Percentiles rank a stretch among this genome's conserved stretches.
Evolutionary conservation across 2,797 vertebrate genomes (phyloP).

Genomic region (Aratinga solstitialis): DNA sequence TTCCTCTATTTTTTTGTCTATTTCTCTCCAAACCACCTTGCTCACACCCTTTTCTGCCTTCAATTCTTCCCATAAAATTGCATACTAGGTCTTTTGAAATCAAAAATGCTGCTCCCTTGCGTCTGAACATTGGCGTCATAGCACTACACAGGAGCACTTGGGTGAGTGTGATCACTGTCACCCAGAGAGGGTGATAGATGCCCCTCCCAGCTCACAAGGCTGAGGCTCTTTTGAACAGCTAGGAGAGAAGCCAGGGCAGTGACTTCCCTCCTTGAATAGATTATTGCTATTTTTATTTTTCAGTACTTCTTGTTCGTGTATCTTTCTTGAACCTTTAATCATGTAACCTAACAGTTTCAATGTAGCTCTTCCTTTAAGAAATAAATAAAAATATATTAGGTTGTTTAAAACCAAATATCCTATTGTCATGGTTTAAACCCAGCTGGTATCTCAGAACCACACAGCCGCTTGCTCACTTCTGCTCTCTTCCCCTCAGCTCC

Average conservation of each 20-base stretch:
- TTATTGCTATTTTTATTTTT: neutral
- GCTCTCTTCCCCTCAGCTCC: neutral
- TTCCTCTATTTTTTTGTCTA: neutral
- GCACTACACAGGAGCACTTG: neutral
- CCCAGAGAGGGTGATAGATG: neutral
- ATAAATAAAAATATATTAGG: neutral
- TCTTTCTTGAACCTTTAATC: neutral
- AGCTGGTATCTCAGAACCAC: neutral
- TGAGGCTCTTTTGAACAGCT: neutral
- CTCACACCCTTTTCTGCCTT: neutral
- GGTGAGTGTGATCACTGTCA: neutral
- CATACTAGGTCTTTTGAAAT: neutral
- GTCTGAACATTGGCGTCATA: rapidly evolving
- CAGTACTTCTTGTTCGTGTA: neutral
- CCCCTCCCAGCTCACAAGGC: neutral
- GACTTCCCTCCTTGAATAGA: neutral
- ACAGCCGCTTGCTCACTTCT: neutral
- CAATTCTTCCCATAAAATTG: neutral
- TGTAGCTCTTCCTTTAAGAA: neutral
- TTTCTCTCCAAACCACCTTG: neutral
- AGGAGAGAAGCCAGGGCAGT: neutral
- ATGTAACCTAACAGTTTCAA: neutral
- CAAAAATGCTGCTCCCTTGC: neutral
- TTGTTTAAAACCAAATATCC: neutral
- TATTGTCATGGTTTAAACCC: neutral